A percentile compares a stretch with the other conserved stretches of the same genome.
Evolutionary conservation across 2,113 vertebrate genomes (phyloP).

Genomic region (Zosterops pallidus): DNA sequence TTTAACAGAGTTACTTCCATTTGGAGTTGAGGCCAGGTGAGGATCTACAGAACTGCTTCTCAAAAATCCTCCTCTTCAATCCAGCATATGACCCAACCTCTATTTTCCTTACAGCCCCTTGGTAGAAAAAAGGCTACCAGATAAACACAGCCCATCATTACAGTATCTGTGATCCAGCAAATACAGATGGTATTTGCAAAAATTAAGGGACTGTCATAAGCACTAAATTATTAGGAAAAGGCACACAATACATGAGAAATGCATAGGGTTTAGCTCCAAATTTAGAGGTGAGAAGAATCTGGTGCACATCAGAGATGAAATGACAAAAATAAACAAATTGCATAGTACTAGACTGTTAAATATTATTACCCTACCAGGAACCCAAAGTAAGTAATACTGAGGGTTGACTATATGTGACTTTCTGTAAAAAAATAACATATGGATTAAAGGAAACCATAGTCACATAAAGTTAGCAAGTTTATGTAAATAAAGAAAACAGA

Average conservation of each 20-base stretch:
- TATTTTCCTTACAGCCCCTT: neutral
- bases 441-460: neutral
- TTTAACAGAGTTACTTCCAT: neutral
- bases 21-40: neutral
- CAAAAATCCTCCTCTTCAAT: neutral
- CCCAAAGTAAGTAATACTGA: neutral
- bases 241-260: neutral
- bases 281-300: neutral
- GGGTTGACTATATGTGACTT: neutral
- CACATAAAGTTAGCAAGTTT: neutral
- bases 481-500: conserved; percentile 1
- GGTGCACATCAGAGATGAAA: neutral
- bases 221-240: neutral
- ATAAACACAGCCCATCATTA: neutral
- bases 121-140: neutral
- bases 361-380: neutral
- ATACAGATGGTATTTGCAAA: neutral
- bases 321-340: neutral
- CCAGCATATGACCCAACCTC: fast-evolving
- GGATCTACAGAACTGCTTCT: neutral
- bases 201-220: neutral
- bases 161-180: neutral
- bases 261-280: neutral
- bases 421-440: neutral
- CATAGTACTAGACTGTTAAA: neutral